These are phyloP conservation scores for Melanotaenia maccullochi DNA, from an alignment of 2,797 vertebrate genomes.

Conservation along the genomic window DNA sequence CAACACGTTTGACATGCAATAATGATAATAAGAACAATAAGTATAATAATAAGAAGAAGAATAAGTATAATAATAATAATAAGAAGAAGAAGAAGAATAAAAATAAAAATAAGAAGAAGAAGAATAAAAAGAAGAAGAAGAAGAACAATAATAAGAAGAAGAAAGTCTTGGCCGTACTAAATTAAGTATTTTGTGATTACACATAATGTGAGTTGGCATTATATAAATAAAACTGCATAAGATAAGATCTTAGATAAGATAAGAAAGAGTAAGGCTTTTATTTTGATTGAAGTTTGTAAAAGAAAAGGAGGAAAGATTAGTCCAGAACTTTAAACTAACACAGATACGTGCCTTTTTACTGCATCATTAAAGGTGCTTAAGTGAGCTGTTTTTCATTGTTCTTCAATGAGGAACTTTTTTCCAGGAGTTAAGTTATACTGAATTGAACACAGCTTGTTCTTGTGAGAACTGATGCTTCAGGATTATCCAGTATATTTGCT, in stretches of 20 bases:
- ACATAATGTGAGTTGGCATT: background rate
- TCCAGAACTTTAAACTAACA: conserved; percentile 27
- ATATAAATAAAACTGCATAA: background rate
- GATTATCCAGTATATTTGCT: conserved; percentile 1
- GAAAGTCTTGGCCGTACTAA: background rate
- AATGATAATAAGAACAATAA: too few species aligned
- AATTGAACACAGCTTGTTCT: conserved; percentile 9
- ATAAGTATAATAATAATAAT: too few species aligned
- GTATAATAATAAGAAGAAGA: too few species aligned
- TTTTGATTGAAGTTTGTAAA: background rate
- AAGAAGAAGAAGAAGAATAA: too few species aligned
- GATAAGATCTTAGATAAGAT: background rate
- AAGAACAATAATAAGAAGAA: too few species aligned
- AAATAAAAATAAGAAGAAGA: background rate
- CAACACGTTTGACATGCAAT: background rate
- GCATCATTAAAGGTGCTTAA: conserved; percentile 23
- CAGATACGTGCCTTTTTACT: conserved; percentile 5
- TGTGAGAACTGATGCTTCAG: conserved; percentile 1
- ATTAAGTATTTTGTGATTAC: background rate
- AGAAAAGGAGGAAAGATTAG: conserved; percentile 1
- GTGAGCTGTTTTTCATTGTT: conserved; percentile 24
- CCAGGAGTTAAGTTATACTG: background rate
- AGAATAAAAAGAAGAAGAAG: background rate
- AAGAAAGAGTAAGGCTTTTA: background rate
- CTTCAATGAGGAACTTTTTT: conserved; percentile 3